These are phyloP conservation scores for Solea senegalensis DNA, from an alignment of 2,113 vertebrate genomes.

Conservation along the genomic window DNA sequence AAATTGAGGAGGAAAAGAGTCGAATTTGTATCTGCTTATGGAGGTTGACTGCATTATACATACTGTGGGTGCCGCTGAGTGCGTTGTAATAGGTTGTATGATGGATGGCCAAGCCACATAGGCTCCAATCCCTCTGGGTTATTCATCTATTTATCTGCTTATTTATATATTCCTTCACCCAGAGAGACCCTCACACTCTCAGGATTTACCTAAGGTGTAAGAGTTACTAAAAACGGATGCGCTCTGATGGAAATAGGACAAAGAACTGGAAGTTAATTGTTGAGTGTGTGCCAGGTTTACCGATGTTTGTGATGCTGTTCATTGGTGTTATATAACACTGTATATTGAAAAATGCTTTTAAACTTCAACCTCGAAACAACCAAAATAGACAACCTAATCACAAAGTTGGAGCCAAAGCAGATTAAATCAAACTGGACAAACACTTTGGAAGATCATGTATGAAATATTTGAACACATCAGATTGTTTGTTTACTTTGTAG, in stretches of 20 bases:
- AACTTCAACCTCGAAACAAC: not conserved
- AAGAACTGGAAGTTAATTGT: conserved; percentile 35
- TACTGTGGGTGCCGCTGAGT: conserved; percentile 71
- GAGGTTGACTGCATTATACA: conserved; percentile 79
- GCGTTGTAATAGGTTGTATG: conserved; percentile 81
- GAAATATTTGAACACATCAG: conserved; percentile 2
- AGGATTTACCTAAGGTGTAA: conserved; percentile 63
- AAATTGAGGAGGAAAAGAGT: conserved; percentile 78
- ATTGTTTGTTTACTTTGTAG: not conserved
- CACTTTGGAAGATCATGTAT: not conserved
- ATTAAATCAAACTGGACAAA: not conserved
- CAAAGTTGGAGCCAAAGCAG: not conserved
- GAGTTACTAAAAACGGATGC: conserved; percentile 12
- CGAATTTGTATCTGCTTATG: conserved; percentile 81
- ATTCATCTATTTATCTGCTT: conserved; percentile 82
- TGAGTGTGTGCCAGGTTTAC: conserved; percentile 30
- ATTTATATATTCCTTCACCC: conserved; percentile 80
- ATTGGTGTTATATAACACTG: conserved; percentile 16
- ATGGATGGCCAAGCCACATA: conserved; percentile 77
- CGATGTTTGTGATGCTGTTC: conserved; percentile 23
- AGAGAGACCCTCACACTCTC: conserved; percentile 66
- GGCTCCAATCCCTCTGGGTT: conserved; percentile 73
- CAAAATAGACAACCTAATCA: not conserved
- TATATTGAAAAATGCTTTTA: not conserved
- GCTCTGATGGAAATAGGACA: conserved; percentile 40